phyloP scores from a whole-genome alignment of 2,888 invertebrate species.

The Sphinx pinastri region DNA sequence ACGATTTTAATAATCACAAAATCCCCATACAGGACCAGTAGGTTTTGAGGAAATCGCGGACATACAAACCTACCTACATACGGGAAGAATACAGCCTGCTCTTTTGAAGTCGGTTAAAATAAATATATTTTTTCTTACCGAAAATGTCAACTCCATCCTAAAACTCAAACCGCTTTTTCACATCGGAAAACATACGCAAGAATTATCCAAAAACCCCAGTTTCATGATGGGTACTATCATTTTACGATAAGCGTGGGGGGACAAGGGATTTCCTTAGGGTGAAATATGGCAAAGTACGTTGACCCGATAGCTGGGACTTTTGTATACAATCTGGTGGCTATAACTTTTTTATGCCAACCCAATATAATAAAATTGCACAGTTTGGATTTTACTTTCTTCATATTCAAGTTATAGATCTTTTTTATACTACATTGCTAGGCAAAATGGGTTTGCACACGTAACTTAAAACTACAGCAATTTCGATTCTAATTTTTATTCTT shows the following conservation, averaged over 20 bases:
- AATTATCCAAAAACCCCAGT: conserved; percentile 28
- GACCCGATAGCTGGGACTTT: conserved; percentile 57
- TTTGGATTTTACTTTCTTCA: conserved; percentile 17
- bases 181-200: not conserved
- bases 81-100: too few relatives aligned
- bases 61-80: too few relatives aligned
- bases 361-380: conserved; percentile 14
- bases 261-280: conserved; percentile 49
- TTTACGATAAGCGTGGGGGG: conserved; percentile 52
- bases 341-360: conserved; percentile 11
- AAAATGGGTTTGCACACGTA: not conserved
- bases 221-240: conserved; percentile 19
- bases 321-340: conserved; percentile 51
- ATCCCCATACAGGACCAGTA: too few relatives aligned
- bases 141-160: too few relatives aligned
- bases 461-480: too few relatives aligned
- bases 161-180: not conserved
- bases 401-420: not conserved
- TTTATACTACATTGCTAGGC: not conserved
- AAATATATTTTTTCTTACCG: too few relatives aligned
- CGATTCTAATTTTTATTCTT: too few relatives aligned
- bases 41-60: too few relatives aligned
- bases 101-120: too few relatives aligned
- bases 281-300: conserved; percentile 56
- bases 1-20: too few relatives aligned